phyloP scores from a whole-genome alignment of 2,888 invertebrate species.

The Amiota mariae region DNA sequence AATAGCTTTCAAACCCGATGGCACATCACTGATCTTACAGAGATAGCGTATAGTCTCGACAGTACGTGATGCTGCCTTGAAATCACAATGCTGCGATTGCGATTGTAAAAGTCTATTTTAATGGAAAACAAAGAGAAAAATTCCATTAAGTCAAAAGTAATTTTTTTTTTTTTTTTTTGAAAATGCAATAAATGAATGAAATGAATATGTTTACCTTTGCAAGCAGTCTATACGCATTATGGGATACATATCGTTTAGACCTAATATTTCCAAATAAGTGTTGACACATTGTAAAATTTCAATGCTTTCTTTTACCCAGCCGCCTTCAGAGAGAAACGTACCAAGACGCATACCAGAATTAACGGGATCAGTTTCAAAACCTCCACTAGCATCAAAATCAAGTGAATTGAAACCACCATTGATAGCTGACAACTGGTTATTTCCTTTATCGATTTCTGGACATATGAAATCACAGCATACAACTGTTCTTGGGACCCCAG shows the following conservation, averaged over 20 bases:
- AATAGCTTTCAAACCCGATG: conserved; percentile 77
- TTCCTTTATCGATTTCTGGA: not conserved
- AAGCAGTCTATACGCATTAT: conserved; percentile 86
- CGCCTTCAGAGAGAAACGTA: conserved; percentile 89
- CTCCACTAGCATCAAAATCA: not conserved
- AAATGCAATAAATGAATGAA: too few species aligned
- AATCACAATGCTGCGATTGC: conserved; percentile 87
- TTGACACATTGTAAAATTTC: conserved; percentile 81
- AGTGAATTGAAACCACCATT: not conserved
- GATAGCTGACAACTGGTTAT: not conserved
- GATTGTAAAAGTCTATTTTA: conserved; percentile 84
- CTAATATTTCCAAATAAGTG: conserved; percentile 77
- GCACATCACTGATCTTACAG: conserved; percentile 74
- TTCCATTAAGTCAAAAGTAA: too few species aligned
- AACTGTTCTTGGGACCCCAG: not conserved
- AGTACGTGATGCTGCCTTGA: conserved; percentile 84
- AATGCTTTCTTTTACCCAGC: conserved; percentile 88
- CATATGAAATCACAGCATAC: not conserved
- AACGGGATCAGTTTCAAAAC: conserved; percentile 42
- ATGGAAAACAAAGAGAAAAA: too few species aligned
- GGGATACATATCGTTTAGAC: conserved; percentile 77
- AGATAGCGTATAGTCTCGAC: conserved; percentile 77
- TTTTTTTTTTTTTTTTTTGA: too few species aligned
- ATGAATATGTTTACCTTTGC: conserved; percentile 82
- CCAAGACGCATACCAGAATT: conserved; percentile 75